Evolutionary conservation across 2,797 vertebrate species (phyloP), one percentile per base, ranked within the genome.

Genomic region (Bradypodion ventrale): DNA sequence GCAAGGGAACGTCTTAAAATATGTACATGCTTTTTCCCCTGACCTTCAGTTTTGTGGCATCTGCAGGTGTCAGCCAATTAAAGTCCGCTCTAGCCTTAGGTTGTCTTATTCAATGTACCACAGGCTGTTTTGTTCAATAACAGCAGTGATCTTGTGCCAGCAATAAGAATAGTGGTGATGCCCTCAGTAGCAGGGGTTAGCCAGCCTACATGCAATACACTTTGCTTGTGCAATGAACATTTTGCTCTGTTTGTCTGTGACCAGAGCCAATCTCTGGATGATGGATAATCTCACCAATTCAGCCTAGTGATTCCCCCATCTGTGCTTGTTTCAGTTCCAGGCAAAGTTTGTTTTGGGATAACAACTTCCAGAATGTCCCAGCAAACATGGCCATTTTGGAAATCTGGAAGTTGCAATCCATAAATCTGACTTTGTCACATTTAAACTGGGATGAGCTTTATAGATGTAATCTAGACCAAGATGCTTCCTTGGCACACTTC

Each of bases 21-120:
- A 0, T 66, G 9, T 74, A 29, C 82, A 44, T 83, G 1, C 52
- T 69, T 84, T 80, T 49, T 27, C 21, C n/a, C n/a, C 44, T 70
- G 75, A 86, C n/a, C 42, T 85, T 56, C 65, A 83, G 86, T 89
- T 80, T 75, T 42, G 69, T 68, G 9, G 1, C 82, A 80, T 87
- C 87, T 90, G 65, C 78, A 88, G 82, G 77, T 90, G 81, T 83
- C 66, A 73, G 82, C 72, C 88, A 92, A 92, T 89, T 91, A 88
- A 91, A 91, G 68, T 89, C 90, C 81, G 87, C 74, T 60, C 56
- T 82, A 87, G 78, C 75, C 79, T 78, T 65, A 69, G 49, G n/a
- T 1, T 19, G 6, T 77, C 87, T 91, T 32, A 79, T 84, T 91
- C 75, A 88, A 1, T 59, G 65, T 85, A 68, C 84, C 73, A 72